Evolutionary conservation across 2,797 vertebrate species (phyloP).

Genomic region (Cyclura pinguis): DNA sequence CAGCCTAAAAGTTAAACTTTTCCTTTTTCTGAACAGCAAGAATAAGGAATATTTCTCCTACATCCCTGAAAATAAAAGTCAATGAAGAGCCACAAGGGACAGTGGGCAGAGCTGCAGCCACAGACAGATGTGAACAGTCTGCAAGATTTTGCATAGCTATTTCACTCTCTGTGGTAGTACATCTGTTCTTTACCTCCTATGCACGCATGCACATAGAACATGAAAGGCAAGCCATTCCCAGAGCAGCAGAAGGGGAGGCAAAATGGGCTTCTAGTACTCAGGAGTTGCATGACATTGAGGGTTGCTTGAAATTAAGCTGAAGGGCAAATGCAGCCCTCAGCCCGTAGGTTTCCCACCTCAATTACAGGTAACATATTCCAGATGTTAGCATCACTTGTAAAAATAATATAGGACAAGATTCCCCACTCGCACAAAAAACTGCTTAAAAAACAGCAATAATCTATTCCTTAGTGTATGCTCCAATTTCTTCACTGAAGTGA

Average conservation of each 20-base stretch:
- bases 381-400: not conserved
- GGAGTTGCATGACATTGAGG: not conserved
- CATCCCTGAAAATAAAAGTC: not conserved
- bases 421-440: constrained; percentile 33
- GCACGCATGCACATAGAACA: not conserved
- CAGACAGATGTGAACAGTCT: not conserved
- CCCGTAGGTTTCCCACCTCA: not conserved
- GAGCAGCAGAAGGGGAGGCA: not conserved
- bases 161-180: not conserved
- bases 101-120: too few relatives aligned
- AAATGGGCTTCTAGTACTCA: not conserved
- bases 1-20: not conserved
- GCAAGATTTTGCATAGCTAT: not conserved
- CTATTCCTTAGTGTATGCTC: not conserved
- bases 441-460: not conserved
- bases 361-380: constrained; percentile 15
- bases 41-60: not conserved
- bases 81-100: not conserved
- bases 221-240: not conserved
- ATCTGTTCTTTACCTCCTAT: not conserved
- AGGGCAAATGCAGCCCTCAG: not conserved
- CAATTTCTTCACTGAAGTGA: not conserved
- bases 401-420: not conserved
- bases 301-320: not conserved
- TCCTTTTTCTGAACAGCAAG: not conserved